phyloP scores from a whole-genome alignment of 2,888 invertebrate species.

The Archips xylosteana region DNA sequence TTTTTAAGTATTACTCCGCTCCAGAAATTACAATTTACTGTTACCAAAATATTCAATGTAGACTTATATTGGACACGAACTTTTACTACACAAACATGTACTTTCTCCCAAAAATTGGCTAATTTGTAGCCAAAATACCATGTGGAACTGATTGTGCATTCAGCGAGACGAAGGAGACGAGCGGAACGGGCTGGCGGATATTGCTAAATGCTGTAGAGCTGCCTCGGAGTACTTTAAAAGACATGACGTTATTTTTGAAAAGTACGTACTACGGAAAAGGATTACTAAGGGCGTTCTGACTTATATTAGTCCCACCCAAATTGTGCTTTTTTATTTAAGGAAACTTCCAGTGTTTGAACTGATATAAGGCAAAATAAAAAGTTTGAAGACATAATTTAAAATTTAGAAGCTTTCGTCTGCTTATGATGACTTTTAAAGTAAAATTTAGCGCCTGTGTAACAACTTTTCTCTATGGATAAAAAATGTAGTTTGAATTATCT shows the following conservation, averaged over 20 bases:
- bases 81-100: slow-evolving; percentile 17
- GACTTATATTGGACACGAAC: neutral
- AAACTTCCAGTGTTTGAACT: no score
- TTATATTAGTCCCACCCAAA: no score
- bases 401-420: no score
- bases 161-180: slow-evolving; percentile 14
- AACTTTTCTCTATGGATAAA: no score
- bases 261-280: no score
- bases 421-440: no score
- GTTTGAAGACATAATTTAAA: no score
- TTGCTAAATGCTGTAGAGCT: slow-evolving; percentile 3
- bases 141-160: slow-evolving; percentile 23
- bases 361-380: no score
- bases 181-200: slow-evolving; percentile 17
- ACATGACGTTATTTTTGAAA: neutral
- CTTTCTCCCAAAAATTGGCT: slow-evolving; percentile 34
- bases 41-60: neutral
- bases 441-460: no score
- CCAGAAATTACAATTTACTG: neutral
- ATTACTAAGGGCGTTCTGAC: no score
- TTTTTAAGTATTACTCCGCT: neutral
- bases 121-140: slow-evolving; percentile 36
- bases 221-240: neutral
- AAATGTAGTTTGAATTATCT: no score
- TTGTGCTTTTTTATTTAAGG: no score